Base-by-base conservation (phyloP, 2,797 vertebrate species). In the Myioborus miniatus region DNA sequence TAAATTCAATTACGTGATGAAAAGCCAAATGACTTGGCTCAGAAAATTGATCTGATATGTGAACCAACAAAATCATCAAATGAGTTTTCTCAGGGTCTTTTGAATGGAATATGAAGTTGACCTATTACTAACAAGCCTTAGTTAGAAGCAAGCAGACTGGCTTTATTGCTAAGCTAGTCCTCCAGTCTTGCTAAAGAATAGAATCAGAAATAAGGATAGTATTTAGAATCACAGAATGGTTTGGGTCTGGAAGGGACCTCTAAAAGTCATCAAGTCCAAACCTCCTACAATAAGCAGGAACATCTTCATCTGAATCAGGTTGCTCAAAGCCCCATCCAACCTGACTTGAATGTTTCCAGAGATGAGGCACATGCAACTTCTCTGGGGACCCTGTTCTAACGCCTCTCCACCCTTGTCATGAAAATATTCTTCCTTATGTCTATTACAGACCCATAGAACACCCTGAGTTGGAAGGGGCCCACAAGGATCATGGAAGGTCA, bases 11-110 rank as follows among this genome's bases (percentile, higher is more conserved):
- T 56, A 64, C 0, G 26, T 39, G 53, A 39, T 93, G 68, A 92
- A 95, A 95, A 87, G 68, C 52, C 84, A 87, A 89, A 89, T 23
- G 19, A 64, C 53, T 68, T 53, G 34, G 30, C 27, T 89, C 27
- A 62, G 76, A 92, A 89, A 93, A 89, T 53, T 80, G 52, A 81
- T 91, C 34, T 85, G 39, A 29, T 87, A 83, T 24, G n/a, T 89
- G 62, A 80, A 62, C 53, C 41, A 79, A 56, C 4, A 77, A 63
- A 87, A 41, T 32, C 19, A 74, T 44, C 24, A 79, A 78, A 83
- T 68, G 23, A 74, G 7, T 46, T 64, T 85, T 83, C 58, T 53
- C 14, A 67, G 21, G 3, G 19, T 58, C 32, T 80, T 74, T 70
- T 46, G 27, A 80, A 67, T 23, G 15, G 27, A 80, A 64, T 32